Evolutionary conservation across 1,140 invertebrate genomes (phyloP).

Genomic region (Drosophila tropicalis): DNA sequence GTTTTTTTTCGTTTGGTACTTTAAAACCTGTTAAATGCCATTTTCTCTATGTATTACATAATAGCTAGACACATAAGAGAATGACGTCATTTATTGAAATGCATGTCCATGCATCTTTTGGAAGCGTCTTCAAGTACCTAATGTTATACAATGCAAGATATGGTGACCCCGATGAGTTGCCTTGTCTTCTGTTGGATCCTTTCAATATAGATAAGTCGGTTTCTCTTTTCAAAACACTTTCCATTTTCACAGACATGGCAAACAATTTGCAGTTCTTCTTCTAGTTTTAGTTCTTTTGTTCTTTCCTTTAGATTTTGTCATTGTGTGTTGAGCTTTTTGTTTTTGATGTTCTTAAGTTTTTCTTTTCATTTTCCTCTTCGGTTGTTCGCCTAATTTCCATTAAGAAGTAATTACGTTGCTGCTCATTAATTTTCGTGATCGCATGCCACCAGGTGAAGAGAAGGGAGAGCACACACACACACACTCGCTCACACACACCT

Average conservation of each 20-base stretch:
- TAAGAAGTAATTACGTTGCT: constrained; percentile 79
- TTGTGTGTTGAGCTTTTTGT: constrained; percentile 5
- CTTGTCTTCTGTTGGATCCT: too few species aligned
- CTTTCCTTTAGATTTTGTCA: constrained; percentile 12
- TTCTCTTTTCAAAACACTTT: constrained; percentile 24
- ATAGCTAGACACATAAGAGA: neutral
- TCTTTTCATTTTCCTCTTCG: constrained; percentile 33
- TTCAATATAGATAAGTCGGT: too few species aligned
- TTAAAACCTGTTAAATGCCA: constrained; percentile 1
- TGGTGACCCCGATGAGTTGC: too few species aligned
- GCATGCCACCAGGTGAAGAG: constrained; percentile 71
- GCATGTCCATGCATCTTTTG: neutral
- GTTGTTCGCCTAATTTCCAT: constrained; percentile 75
- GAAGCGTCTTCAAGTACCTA: too few species aligned
- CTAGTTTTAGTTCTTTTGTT: constrained; percentile 15
- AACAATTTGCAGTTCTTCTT: constrained; percentile 29
- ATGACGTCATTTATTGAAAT: neutral
- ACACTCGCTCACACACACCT: neutral
- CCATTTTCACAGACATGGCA: constrained; percentile 29
- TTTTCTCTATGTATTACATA: neutral
- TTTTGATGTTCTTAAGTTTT: constrained; percentile 12
- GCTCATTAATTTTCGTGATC: constrained; percentile 76
- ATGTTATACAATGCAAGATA: too few species aligned
- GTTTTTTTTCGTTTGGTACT: neutral
- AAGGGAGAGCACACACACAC: constrained; percentile 18